Base-by-base conservation (phyloP, 1,140 invertebrate species). In the Sweltsa coloradensis region DNA sequence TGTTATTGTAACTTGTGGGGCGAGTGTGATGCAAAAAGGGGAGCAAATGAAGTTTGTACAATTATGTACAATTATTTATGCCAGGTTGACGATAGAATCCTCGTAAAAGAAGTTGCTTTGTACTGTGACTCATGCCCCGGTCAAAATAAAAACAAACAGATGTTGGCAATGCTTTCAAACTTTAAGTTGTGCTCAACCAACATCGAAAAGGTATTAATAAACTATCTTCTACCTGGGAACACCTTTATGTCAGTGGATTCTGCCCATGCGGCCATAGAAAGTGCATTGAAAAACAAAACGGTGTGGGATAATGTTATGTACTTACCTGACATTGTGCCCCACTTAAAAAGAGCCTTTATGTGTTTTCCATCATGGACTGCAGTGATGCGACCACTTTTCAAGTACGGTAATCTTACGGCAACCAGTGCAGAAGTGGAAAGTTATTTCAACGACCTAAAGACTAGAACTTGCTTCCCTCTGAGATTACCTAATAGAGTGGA, bases 231-330 rank as follows among this genome's bases (percentile, higher is more conserved):
- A 26, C 52, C 53, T 19, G 52, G 57, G 9, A 56, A 59, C 46
- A 49, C 52, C 9, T 50, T 52, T 27, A 59, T 59, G 57, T 49
- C 53, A 13, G 51, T 51, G 3, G 55, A 59, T 47, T 49, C 51
- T n/a, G 50, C 54, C 9, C 58, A 56, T 49, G 55, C 51, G 16
- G 21, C n/a, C 16, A 59, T 59, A 34, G 57, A 59, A 37, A n/a
- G n/a, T n/a, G n/a, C n/a, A n/a, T n/a, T n/a, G n/a, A n/a, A n/a
- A n/a, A n/a, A n/a, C n/a, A n/a, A n/a, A n/a, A n/a, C n/a, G n/a
- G n/a, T n/a, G n/a, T n/a, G n/a, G n/a, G n/a, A n/a, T n/a, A n/a
- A n/a, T n/a, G n/a, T n/a, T n/a, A n/a, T n/a, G n/a, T n/a, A n/a
- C n/a, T n/a, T n/a, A n/a, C n/a, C n/a, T n/a, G n/a, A n/a, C n/a